Evolutionary conservation across 2,113 vertebrate species (phyloP), one percentile per base, ranked within the genome.

Genomic region (Pluvianellus socialis): DNA sequence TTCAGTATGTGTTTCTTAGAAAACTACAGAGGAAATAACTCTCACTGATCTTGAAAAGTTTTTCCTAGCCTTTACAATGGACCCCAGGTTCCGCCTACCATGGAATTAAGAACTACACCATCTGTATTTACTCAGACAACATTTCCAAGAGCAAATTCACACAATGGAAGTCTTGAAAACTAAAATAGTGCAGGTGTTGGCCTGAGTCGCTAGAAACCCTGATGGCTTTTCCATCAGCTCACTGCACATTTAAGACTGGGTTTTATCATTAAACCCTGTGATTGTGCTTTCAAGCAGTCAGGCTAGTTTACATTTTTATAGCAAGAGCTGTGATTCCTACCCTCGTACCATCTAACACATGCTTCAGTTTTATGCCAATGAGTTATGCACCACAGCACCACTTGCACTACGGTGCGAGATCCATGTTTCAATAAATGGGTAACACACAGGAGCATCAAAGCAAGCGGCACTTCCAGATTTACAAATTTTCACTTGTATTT

Each of bases 401-500:
- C 32, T 92, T 86, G 14, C 84, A 67, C 71, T 73, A 56, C 20
- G 12, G 12, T 26, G 12, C 38, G 65, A 85, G 22, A 35, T 53
- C 42, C 67, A 0, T 9, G 14, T 70, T 84, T 94, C 62, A 86
- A 4, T 55, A 63, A 83, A 47, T 4, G 3, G 75, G 28, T 27
- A 23, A 44, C n/a, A 24, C 22, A 50, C 2, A 3, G 38, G 49
- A 50, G 19, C 8, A 6, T 27, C 55, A 72, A 42, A 96, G 30
- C 24, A 73, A 90, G 61, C 8, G 3, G 24, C 30, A 20, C 28
- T 90, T 66, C 50, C 44, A 65, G 38, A 70, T 79, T 96, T 66
- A 92, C 1, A 80, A 8, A n/a, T 84, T 96, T 89, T 82, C 76
- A 35, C 73, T 96, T 96, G 32, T 95, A 16, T 97, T 97, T 44